Evolutionary conservation across 2,797 vertebrate genomes (phyloP), one percentile per base, ranked within the genome.

Genomic region (Dallia pectoralis): DNA sequence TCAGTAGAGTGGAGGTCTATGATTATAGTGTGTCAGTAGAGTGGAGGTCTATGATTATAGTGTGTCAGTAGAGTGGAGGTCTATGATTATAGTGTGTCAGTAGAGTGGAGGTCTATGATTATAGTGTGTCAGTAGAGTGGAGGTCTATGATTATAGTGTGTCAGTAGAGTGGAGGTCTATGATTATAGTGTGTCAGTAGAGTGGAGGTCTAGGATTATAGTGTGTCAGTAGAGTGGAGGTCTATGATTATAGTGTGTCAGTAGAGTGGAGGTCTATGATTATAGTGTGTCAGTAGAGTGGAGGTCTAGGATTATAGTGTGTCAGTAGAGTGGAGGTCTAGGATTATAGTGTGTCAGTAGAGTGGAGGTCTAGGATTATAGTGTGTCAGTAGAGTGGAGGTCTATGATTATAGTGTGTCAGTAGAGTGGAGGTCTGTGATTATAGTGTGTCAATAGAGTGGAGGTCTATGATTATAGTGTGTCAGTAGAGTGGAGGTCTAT

Each of bases 151-250:
- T 47, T 67, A 22, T 67, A 47, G 29, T 22, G 72, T 49, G 40
- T 4, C 29, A 36, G 71, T 36, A 49, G 29, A 64, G 63, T 48
- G 22, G 22, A 61, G 62, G 64, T 49, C 7, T 4, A 22, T 56
- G 65, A 74, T 2, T 64, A 68, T 74, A 78, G 74, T 18, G 65
- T 76, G 53, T 76, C n/a, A n/a, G n/a, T n/a, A n/a, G 36, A 40
- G 2, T 40, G 6, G 36, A 40, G 36, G n/a, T n/a, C n/a, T n/a
- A n/a, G n/a, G n/a, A n/a, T n/a, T n/a, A n/a, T 40, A 9, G 36
- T 40, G 36, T n/a, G n/a, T 40, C n/a, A n/a, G n/a, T n/a, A n/a
- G n/a, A n/a, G n/a, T 48, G 47, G 47, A 48, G 47, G 47, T 2
- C 9, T 16, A 48, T 11, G 47, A 12, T 11, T 15, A 48, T 48